Base-by-base conservation (phyloP, 1,140 invertebrate species). In the Bombus superbus region DNA sequence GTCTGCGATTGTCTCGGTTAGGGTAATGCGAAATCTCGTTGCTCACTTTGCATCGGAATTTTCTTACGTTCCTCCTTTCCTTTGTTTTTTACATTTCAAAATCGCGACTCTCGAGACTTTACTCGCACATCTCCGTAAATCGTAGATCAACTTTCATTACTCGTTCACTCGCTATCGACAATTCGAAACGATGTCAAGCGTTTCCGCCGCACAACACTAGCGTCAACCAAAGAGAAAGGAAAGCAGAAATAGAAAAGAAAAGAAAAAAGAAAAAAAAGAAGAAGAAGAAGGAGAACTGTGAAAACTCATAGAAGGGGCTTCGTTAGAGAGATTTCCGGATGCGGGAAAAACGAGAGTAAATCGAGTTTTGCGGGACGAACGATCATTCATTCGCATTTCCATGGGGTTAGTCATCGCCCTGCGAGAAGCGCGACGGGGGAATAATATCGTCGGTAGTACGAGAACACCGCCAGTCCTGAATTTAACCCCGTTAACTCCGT, bases 401-500 rank as follows among this genome's bases (percentile, higher is more conserved):
- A 84, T 78, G 76, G 75, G 62, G 59, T 62, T 62, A 81, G 64
- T 90, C 85, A 82, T 89, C 88, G 83, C 86, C 74, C 64, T 28
- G 80, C 44, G 64, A 62, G 59, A 28, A 2, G 2, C 6, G 22
- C 40, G 3, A 71, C 22, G 47, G 75, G 64, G 78, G 91, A 93
- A 94, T 94, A 94, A 93, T 94, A 87, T 89, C 90, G 85, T n/a
- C 83, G 90, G 87, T 89, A 75, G 89, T 86, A 91, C 92, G 89
- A 91, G 83, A 91, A 40, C 90, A 32, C 42, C 42, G 1, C 38
- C 69, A 13, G 89, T 84, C 81, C 90, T 83, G 86, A 88, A 90
- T 91, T 91, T 93, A 94, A 94, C 91, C 92, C 87, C 93, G 88
- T 93, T 93, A 92, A 91, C 90, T 87, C 91, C 91, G 92, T 94